Conservation (phyloP, 2,113 vertebrate species). For the Tychaedon coryphoeus region DNA sequence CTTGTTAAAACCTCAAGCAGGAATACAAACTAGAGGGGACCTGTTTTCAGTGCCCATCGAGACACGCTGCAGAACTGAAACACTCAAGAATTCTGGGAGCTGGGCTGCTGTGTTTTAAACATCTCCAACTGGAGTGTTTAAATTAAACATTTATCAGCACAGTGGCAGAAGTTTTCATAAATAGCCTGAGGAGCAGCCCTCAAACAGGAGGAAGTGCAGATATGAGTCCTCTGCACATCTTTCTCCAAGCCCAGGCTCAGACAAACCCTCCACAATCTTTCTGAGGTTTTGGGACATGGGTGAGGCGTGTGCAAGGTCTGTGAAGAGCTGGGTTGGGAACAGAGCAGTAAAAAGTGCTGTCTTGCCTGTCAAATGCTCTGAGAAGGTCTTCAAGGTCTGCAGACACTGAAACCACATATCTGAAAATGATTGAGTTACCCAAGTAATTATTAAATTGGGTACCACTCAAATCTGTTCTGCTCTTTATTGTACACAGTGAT, state of each 20-base stretch:
- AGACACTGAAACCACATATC: constrained; percentile 22
- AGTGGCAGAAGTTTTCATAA: not conserved
- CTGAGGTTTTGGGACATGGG: rapidly evolving
- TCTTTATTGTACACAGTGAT: constrained; percentile 59
- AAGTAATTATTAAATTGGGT: constrained; percentile 71
- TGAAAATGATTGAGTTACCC: constrained; percentile 69
- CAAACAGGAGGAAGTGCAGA: not conserved
- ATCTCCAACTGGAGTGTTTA: not conserved
- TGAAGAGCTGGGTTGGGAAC: not conserved
- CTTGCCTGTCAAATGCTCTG: not conserved
- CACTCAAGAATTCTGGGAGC: not conserved
- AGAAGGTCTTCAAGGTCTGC: constrained; percentile 20
- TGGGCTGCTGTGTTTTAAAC: not conserved
- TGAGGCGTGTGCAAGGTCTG: not conserved
- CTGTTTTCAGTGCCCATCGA: not conserved
- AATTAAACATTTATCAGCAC: not conserved
- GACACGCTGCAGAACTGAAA: not conserved
- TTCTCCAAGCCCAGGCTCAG: not conserved
- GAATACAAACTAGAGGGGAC: not conserved
- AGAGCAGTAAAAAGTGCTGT: not conserved
- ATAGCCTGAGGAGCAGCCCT: not conserved
- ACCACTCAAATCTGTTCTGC: constrained; percentile 50
- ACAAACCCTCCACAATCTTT: not conserved
- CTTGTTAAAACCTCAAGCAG: not conserved
- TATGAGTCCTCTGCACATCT: not conserved